Base-by-base conservation (phyloP, 2,797 vertebrate species). In the Sebastolobus altivelis region DNA sequence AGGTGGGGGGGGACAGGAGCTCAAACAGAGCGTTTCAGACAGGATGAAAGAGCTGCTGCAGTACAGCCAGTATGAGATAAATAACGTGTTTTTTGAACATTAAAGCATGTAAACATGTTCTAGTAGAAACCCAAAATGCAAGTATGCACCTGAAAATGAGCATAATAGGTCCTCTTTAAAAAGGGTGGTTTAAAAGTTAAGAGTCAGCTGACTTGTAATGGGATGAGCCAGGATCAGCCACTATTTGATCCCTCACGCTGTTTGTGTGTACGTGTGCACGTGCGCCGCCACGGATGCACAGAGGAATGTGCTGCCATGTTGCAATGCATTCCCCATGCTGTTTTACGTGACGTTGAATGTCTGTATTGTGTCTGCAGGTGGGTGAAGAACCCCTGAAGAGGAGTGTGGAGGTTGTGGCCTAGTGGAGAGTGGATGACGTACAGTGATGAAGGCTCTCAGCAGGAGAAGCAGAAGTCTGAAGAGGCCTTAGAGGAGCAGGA, bases 301-400 rank as follows among this genome's bases (percentile, higher is more conserved):
- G 61, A 62, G 74, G 46, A 76, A 77, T 72, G 43, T 29, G 22
- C 18, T 31, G 37, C 38, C 25, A 55, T 29, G 18, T 27, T 59
- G 40, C 72, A 25, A 31, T 75, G 54, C 29, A 46, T 14, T 18
- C 49, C n/a, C 22, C 6, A 6, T 58, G n/a, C 4, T 87, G 33
- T 68, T 78, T 66, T 35, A 58, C 61, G 27, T 65, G 46, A 25
- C 11, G 71, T 62, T 71, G 25, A 81, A 11, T 84, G 52, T 79
- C 18, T 55, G 13, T 61, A 20, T 40, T 85, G 52, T 76, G 54
- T 87, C 52, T 73, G 52, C 73, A 98, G 97, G 94, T 89, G 94
- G 94, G 91, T 94, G 93, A 90, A 94, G 97, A 94, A 95, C 95
- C 93, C 95, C 95, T 90, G 93, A 91, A 63, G 95, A 94, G 85